These are phyloP conservation scores for Cebus imitator DNA, from an alignment of 2,113 vertebrate species.

Conservation along the genomic window DNA sequence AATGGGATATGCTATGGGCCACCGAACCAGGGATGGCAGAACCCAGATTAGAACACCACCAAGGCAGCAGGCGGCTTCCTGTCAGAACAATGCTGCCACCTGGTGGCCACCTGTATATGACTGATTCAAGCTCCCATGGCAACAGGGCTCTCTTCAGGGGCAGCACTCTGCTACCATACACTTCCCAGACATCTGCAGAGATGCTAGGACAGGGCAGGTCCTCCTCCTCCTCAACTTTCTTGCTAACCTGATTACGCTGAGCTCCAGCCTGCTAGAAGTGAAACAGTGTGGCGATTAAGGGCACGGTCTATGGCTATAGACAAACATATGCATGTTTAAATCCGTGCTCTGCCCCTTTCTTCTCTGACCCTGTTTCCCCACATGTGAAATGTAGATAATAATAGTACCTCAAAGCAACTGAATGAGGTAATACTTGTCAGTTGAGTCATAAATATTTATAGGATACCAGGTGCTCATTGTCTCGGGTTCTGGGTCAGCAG, in stretches of 20 bases:
- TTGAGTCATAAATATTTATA: neutral
- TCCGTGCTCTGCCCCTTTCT: neutral
- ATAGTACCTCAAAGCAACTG: neutral
- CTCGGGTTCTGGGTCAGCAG: neutral
- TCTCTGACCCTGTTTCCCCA: neutral
- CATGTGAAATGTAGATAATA: neutral
- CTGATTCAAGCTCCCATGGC: no score
- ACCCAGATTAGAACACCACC: neutral
- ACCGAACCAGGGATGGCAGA: neutral
- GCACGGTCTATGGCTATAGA: neutral
- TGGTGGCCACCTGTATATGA: neutral
- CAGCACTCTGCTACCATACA: neutral
- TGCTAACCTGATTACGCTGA: neutral
- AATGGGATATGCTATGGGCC: neutral
- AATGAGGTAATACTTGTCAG: neutral
- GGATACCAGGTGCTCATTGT: neutral
- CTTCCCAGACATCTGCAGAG: neutral
- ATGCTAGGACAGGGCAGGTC: neutral
- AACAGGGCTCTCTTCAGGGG: neutral
- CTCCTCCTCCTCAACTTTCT: neutral
- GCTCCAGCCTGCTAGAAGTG: neutral
- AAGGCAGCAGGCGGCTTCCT: neutral
- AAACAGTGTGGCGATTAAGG: neutral
- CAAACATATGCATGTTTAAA: neutral
- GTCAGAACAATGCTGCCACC: slow-evolving; percentile 31